Base-by-base conservation (phyloP, 2,113 vertebrate species). In the Oxyruncus cristatus region DNA sequence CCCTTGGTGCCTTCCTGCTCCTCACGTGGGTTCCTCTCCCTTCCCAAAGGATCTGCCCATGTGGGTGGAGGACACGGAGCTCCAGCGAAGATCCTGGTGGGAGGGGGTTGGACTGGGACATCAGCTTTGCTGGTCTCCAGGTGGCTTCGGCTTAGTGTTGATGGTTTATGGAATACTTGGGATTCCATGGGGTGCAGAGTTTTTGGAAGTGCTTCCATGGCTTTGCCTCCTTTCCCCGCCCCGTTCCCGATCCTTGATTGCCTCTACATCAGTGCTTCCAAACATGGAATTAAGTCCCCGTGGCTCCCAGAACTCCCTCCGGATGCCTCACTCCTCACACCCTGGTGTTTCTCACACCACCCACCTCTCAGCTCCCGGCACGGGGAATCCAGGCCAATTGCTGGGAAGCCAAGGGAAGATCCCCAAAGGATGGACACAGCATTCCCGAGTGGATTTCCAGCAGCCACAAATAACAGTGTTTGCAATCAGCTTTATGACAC, bases 221-320 rank as follows among this genome's bases (percentile, higher is more conserved):
- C 46, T 76, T 50, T n/a, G n/a, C n/a, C n/a, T n/a, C n/a, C n/a
- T n/a, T n/a, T n/a, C n/a, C n/a, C n/a, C n/a, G n/a, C n/a, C n/a
- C n/a, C n/a, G n/a, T n/a, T n/a, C n/a, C n/a, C n/a, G n/a, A n/a
- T n/a, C n/a, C n/a, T n/a, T n/a, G n/a, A n/a, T n/a, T 73, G 4
- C 73, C 73, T 37, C 58, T 52, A 2, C 12, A 14, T 8, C 41
- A 5, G 13, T 5, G 13, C 30, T 58, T 68, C 67, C 58, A 33
- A 80, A 77, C 22, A 11, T 0, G 0, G 11, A 18, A 3, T 55
- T 10, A 46, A 5, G 61, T 5, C 8, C 65, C 61, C 47, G 0
- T 1, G 53, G 21, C 61, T 87, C 49, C 65, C 55, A 5, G 5
- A 59, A 41, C 55, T 70, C 89, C n/a, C 47, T 42, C 24, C 19